These are phyloP conservation scores for Tryphoninae sp. DNA, from an alignment of 2,888 invertebrate genomes.

Conservation along the genomic window DNA sequence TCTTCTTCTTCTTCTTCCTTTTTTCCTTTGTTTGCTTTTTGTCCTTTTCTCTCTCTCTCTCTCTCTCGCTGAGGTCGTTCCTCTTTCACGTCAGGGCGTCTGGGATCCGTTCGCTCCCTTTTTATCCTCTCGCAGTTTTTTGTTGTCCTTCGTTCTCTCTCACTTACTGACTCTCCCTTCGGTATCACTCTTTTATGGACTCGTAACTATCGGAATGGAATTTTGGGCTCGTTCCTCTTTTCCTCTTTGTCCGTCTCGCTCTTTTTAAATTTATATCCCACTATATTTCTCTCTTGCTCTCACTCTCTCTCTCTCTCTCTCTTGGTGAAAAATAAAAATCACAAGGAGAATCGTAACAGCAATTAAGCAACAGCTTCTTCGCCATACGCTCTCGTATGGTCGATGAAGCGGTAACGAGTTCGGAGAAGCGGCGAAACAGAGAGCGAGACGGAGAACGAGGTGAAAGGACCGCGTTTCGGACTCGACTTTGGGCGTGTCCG, in stretches of 20 bases:
- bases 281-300: not conserved
- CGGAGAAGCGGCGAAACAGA: conserved; percentile 47
- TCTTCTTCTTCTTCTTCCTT: conserved; percentile 6
- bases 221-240: conserved; percentile 36
- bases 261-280: not conserved
- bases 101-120: conserved; percentile 23
- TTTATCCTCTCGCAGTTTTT: conserved; percentile 39
- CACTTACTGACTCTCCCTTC: not conserved
- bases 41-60: conserved; percentile 6
- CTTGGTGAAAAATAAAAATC: conserved; percentile 49
- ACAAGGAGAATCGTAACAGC: conserved; percentile 53
- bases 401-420: conserved; percentile 65
- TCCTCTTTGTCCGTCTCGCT: conserved; percentile 8
- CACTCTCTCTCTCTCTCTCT: conserved; percentile 19
- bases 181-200: conserved; percentile 55
- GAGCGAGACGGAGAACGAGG: conserved; percentile 16
- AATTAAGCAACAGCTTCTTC: conserved; percentile 55
- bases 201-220: conserved; percentile 55
- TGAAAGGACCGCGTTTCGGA: conserved; percentile 33
- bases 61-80: conserved; percentile 47
- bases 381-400: conserved; percentile 18
- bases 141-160: conserved; percentile 1
- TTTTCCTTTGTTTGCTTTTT: not conserved
- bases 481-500: conserved; percentile 22
- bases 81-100: conserved; percentile 45